These are phyloP conservation scores for Neolamprologus variostigma DNA, from an alignment of 2,113 vertebrate genomes.

Conservation along the genomic window DNA sequence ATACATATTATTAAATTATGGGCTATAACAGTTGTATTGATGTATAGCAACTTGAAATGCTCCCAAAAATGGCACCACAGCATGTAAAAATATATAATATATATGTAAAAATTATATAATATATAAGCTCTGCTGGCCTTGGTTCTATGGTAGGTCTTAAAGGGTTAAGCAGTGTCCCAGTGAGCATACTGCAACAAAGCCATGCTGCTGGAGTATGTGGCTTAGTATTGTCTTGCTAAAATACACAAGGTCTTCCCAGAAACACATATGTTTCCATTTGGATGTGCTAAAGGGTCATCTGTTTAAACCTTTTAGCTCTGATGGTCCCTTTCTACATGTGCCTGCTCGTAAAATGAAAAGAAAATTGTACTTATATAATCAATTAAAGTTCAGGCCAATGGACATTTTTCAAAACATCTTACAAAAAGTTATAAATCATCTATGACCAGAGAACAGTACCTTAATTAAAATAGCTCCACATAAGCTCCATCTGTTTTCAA, in stretches of 20 bases:
- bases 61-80: rapidly evolving
- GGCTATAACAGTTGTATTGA: rapidly evolving
- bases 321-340: neutral
- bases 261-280: neutral
- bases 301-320: neutral
- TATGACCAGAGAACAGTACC: neutral
- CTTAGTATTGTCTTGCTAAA: neutral
- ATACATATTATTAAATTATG: rapidly evolving
- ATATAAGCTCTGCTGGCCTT: rapidly evolving
- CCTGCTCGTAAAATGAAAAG: neutral
- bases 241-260: neutral
- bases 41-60: too few relatives aligned
- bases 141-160: neutral
- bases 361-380: neutral
- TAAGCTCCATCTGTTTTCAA: neutral
- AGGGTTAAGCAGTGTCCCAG: neutral
- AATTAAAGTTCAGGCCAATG: neutral
- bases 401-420: neutral
- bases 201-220: neutral
- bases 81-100: too few relatives aligned
- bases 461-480: neutral
- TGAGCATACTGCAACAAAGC: neutral
- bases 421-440: neutral
- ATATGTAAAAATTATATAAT: too few relatives aligned
- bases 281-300: neutral